phyloP scores from a whole-genome alignment of 2,797 vertebrate genomes.

The Cheracebus regulus region DNA sequence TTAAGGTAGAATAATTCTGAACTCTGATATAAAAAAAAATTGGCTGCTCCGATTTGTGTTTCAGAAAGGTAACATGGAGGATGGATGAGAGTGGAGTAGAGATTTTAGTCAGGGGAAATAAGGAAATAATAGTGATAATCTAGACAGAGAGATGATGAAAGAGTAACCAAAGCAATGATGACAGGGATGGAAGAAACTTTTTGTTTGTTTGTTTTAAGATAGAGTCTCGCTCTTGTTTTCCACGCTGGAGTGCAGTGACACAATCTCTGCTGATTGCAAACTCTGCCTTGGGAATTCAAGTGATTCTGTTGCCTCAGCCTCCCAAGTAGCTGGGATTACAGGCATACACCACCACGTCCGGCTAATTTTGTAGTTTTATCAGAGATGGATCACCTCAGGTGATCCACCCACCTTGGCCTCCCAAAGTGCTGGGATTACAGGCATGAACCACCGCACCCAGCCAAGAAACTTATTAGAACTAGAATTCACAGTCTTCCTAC shows the following conservation, averaged over 20 bases:
- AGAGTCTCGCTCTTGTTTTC: neutral
- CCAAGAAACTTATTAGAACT: neutral
- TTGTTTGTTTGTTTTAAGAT: neutral
- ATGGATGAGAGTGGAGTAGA: neutral
- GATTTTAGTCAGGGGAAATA: neutral
- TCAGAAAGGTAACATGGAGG: neutral
- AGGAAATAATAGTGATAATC: neutral
- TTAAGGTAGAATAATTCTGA: constrained; percentile 9
- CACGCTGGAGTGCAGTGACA: neutral
- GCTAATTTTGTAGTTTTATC: neutral
- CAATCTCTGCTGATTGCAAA: neutral
- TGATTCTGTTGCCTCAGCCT: neutral
- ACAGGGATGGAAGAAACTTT: neutral
- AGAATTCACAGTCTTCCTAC: neutral
- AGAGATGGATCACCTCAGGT: neutral
- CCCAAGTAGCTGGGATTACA: neutral
- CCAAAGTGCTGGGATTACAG: neutral
- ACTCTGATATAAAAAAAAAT: neutral
- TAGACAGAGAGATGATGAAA: neutral
- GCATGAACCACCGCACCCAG: neutral
- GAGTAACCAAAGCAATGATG: neutral
- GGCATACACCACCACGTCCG: neutral
- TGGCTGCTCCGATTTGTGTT: neutral
- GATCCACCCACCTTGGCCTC: neutral
- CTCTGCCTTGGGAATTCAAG: neutral